A percentile compares a stretch with the other conserved stretches of the same genome.
Evolutionary conservation across 2,113 vertebrate species (phyloP).

Genomic region (Elephas maximus): DNA sequence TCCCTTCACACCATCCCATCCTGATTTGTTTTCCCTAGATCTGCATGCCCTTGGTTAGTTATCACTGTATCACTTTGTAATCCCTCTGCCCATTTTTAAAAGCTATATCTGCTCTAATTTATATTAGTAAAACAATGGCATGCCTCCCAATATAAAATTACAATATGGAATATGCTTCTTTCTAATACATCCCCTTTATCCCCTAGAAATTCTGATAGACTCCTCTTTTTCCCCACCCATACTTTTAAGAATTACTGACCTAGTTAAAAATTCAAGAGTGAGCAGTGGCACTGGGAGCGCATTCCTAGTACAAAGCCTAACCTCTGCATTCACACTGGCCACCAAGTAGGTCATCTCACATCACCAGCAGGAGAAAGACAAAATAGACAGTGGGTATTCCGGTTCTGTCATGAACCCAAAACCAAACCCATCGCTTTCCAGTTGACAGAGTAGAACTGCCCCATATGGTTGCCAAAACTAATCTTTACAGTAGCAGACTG

Average conservation of each 20-base stretch:
- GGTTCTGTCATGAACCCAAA: background rate
- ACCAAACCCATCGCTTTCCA: too few relatives aligned
- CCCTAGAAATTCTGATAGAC: background rate
- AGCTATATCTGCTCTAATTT: background rate
- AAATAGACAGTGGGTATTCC: background rate
- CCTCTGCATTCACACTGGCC: background rate
- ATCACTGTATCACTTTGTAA: background rate
- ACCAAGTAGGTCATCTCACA: background rate
- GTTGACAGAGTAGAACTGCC: too few relatives aligned
- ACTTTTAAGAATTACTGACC: background rate
- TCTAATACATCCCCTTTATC: background rate
- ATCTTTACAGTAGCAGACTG: too few relatives aligned
- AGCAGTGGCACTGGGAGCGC: background rate
- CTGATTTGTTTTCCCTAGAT: background rate
- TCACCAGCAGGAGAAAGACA: background rate
- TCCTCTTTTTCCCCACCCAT: background rate
- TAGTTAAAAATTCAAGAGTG: background rate
- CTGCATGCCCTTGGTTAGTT: background rate
- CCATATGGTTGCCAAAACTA: too few relatives aligned
- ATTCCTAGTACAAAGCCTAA: background rate
- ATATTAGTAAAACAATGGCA: background rate
- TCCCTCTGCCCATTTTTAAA: background rate
- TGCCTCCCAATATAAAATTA: background rate
- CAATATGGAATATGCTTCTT: background rate
- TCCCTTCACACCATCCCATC: background rate